phyloP scores from a whole-genome alignment of 2,888 invertebrate species.

The Xylophagus ater region DNA sequence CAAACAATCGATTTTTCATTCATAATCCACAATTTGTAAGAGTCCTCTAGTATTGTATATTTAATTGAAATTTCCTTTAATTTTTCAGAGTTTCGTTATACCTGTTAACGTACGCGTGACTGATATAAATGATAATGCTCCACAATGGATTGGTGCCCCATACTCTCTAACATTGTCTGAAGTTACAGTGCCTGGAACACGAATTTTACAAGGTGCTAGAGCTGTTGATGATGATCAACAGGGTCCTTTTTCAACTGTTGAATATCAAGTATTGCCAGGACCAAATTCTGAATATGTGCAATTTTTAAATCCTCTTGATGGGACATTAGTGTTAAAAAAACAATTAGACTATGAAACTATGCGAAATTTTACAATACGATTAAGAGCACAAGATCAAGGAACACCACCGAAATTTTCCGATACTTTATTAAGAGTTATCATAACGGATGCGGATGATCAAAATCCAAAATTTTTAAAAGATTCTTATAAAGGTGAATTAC shows the following conservation, averaged over 20 bases:
- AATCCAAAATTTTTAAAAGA: slow-evolving; percentile 73
- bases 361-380: slow-evolving; percentile 62
- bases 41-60: not conserved
- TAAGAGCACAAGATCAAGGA: slow-evolving; percentile 71
- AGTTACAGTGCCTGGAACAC: slow-evolving; percentile 57
- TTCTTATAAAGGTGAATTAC: slow-evolving; percentile 58
- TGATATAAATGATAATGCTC: slow-evolving; percentile 86
- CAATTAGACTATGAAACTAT: slow-evolving; percentile 74
- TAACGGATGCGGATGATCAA: slow-evolving; percentile 84
- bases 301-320: slow-evolving; percentile 77
- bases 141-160: slow-evolving; percentile 69
- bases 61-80: not conserved
- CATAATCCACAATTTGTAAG: no score
- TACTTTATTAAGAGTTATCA: slow-evolving; percentile 61
- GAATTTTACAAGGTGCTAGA: slow-evolving; percentile 66
- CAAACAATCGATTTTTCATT: no score
- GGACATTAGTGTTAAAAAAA: slow-evolving; percentile 65
- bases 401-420: slow-evolving; percentile 66
- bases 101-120: slow-evolving; percentile 55
- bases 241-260: slow-evolving; percentile 77
- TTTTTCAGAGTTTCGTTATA: slow-evolving; percentile 34
- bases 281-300: slow-evolving; percentile 67
- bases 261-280: slow-evolving; percentile 69
- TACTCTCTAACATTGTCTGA: slow-evolving; percentile 75
- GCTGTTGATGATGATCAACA: slow-evolving; percentile 78